Evolutionary conservation across 2,113 vertebrate genomes (phyloP).

Genomic region (Pachyramphus minor): DNA sequence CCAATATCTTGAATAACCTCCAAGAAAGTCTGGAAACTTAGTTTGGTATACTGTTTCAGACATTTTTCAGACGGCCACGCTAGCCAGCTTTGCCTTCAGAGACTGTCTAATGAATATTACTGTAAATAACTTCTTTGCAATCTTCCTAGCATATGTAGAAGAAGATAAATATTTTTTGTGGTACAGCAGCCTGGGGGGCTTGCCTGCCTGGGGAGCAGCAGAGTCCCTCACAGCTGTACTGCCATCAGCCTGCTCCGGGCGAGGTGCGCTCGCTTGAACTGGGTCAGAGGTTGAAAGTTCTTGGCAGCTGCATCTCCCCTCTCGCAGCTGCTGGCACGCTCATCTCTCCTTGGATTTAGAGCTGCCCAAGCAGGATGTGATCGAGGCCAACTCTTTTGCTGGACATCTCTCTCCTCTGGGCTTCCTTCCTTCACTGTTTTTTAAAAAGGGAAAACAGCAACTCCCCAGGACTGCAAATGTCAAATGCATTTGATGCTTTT

Average conservation of each 20-base stretch:
- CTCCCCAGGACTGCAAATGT: constrained; percentile 14
- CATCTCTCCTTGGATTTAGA: background rate
- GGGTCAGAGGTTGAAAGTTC: constrained; percentile 23
- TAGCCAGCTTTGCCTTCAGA: constrained; percentile 3
- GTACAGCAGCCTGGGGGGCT: background rate
- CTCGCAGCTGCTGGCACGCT: constrained; percentile 36
- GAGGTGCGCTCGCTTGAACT: background rate
- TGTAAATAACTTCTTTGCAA: background rate
- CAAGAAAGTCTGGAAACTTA: background rate
- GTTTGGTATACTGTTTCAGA: background rate
- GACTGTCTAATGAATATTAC: background rate
- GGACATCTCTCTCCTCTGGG: constrained; percentile 51
- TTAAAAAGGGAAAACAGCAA: background rate
- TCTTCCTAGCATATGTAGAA: background rate
- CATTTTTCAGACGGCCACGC: background rate
- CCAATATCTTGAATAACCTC: background rate
- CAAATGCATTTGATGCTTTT: background rate
- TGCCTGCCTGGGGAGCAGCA: background rate
- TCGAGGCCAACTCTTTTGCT: constrained; percentile 44
- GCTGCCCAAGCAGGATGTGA: constrained; percentile 62
- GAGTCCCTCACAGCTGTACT: background rate
- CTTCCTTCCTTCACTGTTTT: constrained; percentile 46
- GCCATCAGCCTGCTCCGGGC: background rate
- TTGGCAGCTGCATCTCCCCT: constrained; percentile 12
- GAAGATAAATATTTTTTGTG: background rate